phyloP scores from a whole-genome alignment of 2,113 vertebrate genomes.

The Columba livia region DNA sequence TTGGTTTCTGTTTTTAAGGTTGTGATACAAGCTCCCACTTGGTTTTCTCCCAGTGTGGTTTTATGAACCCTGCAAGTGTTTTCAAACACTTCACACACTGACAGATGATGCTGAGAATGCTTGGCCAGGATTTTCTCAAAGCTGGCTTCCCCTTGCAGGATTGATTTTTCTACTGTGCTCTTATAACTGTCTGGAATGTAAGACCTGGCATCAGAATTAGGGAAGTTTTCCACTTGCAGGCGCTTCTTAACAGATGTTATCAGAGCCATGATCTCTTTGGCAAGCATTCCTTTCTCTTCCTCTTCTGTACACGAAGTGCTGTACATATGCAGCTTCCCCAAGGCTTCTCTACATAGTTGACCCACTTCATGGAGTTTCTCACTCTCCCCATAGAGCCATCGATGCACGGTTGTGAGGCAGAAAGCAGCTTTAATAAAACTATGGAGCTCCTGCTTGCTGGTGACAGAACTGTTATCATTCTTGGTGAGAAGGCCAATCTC shows the following conservation, averaged over 20 bases:
- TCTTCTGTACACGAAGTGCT: slow-evolving; percentile 9
- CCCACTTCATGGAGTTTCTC: background rate
- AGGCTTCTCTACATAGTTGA: slow-evolving; percentile 77
- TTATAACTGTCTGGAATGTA: slow-evolving; percentile 86
- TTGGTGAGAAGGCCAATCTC: slow-evolving; percentile 88
- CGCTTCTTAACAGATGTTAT: slow-evolving; percentile 73
- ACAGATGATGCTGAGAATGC: slow-evolving; percentile 84
- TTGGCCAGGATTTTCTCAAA: slow-evolving; percentile 79
- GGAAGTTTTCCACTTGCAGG: slow-evolving; percentile 76
- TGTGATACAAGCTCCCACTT: slow-evolving; percentile 80
- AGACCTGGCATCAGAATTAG: slow-evolving; percentile 78
- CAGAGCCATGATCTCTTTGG: slow-evolving; percentile 79
- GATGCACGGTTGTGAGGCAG: slow-evolving; percentile 79
- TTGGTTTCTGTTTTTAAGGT: slow-evolving; percentile 81
- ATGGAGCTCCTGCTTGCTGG: slow-evolving; percentile 91
- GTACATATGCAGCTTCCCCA: slow-evolving; percentile 78
- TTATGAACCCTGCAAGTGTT: slow-evolving; percentile 50
- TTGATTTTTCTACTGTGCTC: slow-evolving; percentile 15
- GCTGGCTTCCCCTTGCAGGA: slow-evolving; percentile 52
- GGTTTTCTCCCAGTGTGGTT: background rate
- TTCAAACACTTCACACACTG: slow-evolving; percentile 79
- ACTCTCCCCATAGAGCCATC: slow-evolving; percentile 71
- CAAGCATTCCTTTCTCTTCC: slow-evolving; percentile 72
- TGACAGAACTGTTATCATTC: slow-evolving; percentile 58
- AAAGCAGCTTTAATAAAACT: slow-evolving; percentile 89